Base-by-base conservation (phyloP, 2,888 invertebrate genomes). In the Maniola hyperantus region DNA sequence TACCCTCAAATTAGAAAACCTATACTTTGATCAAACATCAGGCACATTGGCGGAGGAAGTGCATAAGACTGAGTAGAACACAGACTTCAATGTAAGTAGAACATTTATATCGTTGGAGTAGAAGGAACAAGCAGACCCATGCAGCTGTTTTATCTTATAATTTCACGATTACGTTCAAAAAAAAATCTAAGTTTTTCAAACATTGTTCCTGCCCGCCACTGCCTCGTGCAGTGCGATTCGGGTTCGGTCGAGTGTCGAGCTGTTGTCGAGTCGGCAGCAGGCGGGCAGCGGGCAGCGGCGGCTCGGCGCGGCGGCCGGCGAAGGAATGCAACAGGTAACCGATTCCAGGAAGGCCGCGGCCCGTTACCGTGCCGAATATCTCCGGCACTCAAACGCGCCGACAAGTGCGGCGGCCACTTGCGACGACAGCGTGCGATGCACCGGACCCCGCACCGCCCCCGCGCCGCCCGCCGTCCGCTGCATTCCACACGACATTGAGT, bases 351-450 rank as follows among this genome's bases (percentile, higher is more conserved):
- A 92, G 91, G 91, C 91, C 89, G 86, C 85, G 90, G 89, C 85
- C 91, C 91, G 91, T 91, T 91, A 91, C 91, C 85, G 91, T 88
- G 91, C 91, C 91, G 91, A 91, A 91, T 90, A 91, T 91, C 91
- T 90, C 89, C 84, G 82, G 83, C 89, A 87, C 87, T 90, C 91
- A 91, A 91, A 91, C 88, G 91, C 85, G 89, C 91, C 91, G 90
- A 89, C 91, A 90, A 91, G 91, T 91, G 91, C 89, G 89, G 80
- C 82, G 83, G 85, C 87, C 89, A 89, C 91, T 90, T 88, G 89
- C 89, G 91, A 90, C 91, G 88, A 89, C 89, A 88, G 83, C 84
- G 86, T 80, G 77, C 88, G 87, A 86, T 85, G 88, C 74, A 74
- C 71, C 73, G 70, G 83, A 82, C 82, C 81, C 77, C 79, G 78